Evolutionary conservation across 1,140 invertebrate genomes (phyloP), one percentile per base, ranked within the genome.

Genomic region (Mesaphorura yosii): DNA sequence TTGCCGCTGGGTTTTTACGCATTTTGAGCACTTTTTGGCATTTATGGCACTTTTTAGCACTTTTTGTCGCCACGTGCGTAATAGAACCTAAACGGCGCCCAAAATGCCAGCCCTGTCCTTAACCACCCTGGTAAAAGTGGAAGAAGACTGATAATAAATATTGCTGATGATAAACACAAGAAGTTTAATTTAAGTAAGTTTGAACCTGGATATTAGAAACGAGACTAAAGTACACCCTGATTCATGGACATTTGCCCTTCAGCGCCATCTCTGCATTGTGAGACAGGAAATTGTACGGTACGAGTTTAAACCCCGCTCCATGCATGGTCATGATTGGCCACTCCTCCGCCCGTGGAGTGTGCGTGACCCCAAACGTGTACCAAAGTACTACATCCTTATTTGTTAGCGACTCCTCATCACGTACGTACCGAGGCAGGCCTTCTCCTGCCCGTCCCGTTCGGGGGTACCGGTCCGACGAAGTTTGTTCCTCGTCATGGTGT

Each of bases 201-300:
- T n/a, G n/a, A n/a, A n/a, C n/a, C n/a, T n/a, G n/a, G n/a, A n/a
- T n/a, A n/a, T n/a, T n/a, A n/a, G n/a, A n/a, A n/a, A n/a, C n/a
- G n/a, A n/a, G n/a, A n/a, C n/a, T n/a, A n/a, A n/a, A n/a, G n/a
- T n/a, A n/a, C n/a, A n/a, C n/a, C n/a, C n/a, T n/a, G n/a, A n/a
- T n/a, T 46, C 19, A 46, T 23, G 44, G 44, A 26, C 44, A 46
- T 6, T 20, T 20, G 10, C 44, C 44, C 29, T 46, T 46, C 44
- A 46, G 7, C 7, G 44, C 23, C 10, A 46, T 19, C 44, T 46
- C 44, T 10, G 44, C 25, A 46, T 46, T 46, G 15, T 46, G 44
- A 26, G 44, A 46, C 44, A 48, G 19, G 29, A 48, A 48, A 22
- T 48, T 48, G 29, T 4, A 31, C 19, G 46, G 25, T 12, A n/a